Evolutionary conservation across 1,140 invertebrate genomes (phyloP).

Genomic region (Latrodectus geometricus): DNA sequence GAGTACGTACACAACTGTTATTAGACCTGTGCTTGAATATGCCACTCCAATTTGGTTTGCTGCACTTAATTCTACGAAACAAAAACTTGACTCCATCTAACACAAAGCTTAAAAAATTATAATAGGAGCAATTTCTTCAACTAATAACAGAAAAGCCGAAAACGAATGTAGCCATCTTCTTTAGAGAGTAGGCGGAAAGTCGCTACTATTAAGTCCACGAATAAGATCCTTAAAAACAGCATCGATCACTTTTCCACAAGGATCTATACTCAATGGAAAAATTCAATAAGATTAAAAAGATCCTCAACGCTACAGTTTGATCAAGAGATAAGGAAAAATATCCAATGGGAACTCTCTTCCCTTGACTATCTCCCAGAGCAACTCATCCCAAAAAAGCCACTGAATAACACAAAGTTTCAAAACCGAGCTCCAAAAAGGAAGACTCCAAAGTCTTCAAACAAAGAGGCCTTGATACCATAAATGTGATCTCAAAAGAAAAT

Average conservation of each 20-base stretch:
- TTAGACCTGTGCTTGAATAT: too few species aligned
- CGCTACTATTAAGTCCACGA: conserved; percentile 10
- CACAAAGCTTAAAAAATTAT: too few species aligned
- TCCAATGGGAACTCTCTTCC: conserved; percentile 2
- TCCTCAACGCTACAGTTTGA: conserved; percentile 13
- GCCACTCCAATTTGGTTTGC: too few species aligned
- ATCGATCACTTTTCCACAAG: background rate
- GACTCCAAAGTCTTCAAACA: background rate
- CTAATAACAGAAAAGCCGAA: too few species aligned
- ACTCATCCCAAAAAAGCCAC: background rate
- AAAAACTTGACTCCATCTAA: too few species aligned
- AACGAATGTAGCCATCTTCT: too few species aligned
- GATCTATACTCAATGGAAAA: background rate
- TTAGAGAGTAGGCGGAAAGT: background rate
- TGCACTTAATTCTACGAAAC: too few species aligned
- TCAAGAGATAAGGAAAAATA: background rate
- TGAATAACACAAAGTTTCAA: background rate
- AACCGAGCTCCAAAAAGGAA: background rate
- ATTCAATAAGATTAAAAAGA: conserved; percentile 7
- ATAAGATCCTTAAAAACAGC: background rate
- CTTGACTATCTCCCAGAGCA: background rate
- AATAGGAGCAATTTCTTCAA: too few species aligned
- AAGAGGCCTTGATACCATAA: background rate
- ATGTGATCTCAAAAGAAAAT: background rate
- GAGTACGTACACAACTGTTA: background rate